A percentile compares a stretch with the other conserved stretches of the same genome.
Conservation (phyloP, 2,888 invertebrate genomes). For the Anorthoa munda region DNA sequence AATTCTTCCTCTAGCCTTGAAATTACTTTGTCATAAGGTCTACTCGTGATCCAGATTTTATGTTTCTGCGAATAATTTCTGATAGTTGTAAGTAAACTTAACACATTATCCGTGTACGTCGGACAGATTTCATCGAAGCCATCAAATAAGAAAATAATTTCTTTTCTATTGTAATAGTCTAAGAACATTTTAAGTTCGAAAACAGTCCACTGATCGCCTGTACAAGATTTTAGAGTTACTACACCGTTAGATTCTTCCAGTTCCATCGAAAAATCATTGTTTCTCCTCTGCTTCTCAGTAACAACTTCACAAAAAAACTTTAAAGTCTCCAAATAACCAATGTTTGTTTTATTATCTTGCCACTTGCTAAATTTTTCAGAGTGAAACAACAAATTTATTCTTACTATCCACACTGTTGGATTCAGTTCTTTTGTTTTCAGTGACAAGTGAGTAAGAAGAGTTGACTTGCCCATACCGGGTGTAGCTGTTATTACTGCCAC, state of each 20-base stretch:
- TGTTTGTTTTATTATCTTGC: slow-evolving; percentile 16
- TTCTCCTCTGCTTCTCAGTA: not conserved
- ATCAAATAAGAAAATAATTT: slow-evolving; percentile 57
- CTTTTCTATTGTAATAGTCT: slow-evolving; percentile 42
- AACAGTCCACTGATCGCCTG: slow-evolving; percentile 3
- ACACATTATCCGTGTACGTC: slow-evolving; percentile 41
- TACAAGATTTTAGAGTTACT: slow-evolving; percentile 17
- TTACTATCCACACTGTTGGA: slow-evolving; percentile 51
- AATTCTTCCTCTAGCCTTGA: slow-evolving; percentile 26
- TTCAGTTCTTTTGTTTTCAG: slow-evolving; percentile 46
- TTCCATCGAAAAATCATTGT: not conserved
- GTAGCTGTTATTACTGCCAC: slow-evolving; percentile 44
- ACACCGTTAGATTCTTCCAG: slow-evolving; percentile 6
- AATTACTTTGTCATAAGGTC: slow-evolving; percentile 53
- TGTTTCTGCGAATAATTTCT: slow-evolving; percentile 17
- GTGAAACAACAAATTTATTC: slow-evolving; percentile 46
- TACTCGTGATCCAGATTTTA: slow-evolving; percentile 58
- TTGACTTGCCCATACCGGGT: slow-evolving; percentile 66
- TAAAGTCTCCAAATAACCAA: slow-evolving; percentile 29
- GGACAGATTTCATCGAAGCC: slow-evolving; percentile 66
- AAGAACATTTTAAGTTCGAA: slow-evolving; percentile 53
- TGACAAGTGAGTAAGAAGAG: slow-evolving; percentile 59
- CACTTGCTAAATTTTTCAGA: slow-evolving; percentile 40
- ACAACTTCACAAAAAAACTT: slow-evolving; percentile 33
- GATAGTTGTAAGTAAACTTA: slow-evolving; percentile 28